Base-by-base conservation (phyloP, 2,113 vertebrate species). In the Gopherus flavomarginatus region DNA sequence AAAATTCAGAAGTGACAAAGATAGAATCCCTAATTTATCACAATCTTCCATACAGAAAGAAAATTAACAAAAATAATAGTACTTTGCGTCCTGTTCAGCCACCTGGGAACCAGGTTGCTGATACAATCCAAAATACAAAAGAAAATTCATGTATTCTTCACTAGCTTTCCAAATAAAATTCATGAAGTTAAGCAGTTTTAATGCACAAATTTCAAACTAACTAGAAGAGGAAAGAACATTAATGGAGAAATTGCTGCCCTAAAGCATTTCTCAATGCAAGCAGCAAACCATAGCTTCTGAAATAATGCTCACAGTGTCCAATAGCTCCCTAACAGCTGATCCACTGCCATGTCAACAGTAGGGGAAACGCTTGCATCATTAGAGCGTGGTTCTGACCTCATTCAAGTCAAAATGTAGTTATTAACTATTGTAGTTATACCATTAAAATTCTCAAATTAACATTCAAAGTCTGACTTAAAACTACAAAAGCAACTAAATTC, bases 401-500 rank as follows among this genome's bases (percentile, higher is more conserved):
- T 95, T 94, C 89, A 83, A 3, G 86, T 95, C 44, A 44, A 6
- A 44, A 44, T 44, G 44, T 44, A 44, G 44, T 44, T 44, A 44
- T 95, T 93, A 92, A 1, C 92, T 90, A 0, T 94, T 56, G 5
- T 16, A 90, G 52, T 78, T 94, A 86, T 94, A 69, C 83, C 24
- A 3, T 81, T 79, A 79, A 54, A 75, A 42, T 94, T 95, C 82
- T 95, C 83, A 93, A 93, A 72, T 50, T 82, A 88, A 56, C 10
- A 0, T 62, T 90, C 83, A 31, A 91, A 47, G 79, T 87, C 95
- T 85, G 56, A 75, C 77, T 42, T 89, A 88, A 93, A 94, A 91
- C 84, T 91, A 90, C 84, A 94, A 86, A 96, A 72, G 78, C 31
- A 42, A 22, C 11, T 92, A 54, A 85, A 94, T 95, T 95, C 87